These are phyloP conservation scores for Sepioteuthis lessoniana DNA, from an alignment of 2,888 invertebrate species.

Conservation along the genomic window DNA sequence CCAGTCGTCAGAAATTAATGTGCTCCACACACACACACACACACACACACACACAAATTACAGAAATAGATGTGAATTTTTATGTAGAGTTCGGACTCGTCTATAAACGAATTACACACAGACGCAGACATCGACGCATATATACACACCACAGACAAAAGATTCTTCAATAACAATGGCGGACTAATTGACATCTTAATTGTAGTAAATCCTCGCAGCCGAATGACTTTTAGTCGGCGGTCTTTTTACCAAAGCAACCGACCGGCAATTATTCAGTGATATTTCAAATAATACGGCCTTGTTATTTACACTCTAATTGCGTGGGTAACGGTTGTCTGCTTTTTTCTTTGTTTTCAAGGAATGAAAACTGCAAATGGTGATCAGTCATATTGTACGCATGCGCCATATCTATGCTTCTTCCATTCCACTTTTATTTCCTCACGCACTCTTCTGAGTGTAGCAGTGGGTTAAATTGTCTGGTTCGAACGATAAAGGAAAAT, in stretches of 20 bases:
- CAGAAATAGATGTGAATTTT: too few relatives aligned
- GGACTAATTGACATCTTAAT: constrained; percentile 21
- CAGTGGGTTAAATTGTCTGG: neutral
- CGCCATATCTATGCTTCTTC: neutral
- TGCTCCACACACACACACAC: too few relatives aligned
- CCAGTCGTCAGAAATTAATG: too few relatives aligned
- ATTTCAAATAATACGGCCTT: constrained; percentile 13
- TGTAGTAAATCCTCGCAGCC: neutral
- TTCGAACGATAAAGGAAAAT: neutral
- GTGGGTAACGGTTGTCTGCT: neutral
- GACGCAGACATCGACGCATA: too few relatives aligned
- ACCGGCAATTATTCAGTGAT: constrained; percentile 33
- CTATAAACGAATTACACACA: neutral
- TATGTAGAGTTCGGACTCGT: too few relatives aligned
- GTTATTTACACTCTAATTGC: constrained; percentile 1
- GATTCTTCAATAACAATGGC: neutral
- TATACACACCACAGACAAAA: neutral
- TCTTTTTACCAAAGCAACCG: neutral
- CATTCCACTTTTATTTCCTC: neutral
- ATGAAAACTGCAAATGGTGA: neutral
- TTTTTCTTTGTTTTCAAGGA: neutral
- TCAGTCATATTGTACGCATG: neutral
- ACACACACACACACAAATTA: too few relatives aligned
- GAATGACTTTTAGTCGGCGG: neutral
- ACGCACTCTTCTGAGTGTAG: neutral